Evolutionary conservation across 2,797 vertebrate genomes (phyloP).

Genomic region (Scarus forsteni): DNA sequence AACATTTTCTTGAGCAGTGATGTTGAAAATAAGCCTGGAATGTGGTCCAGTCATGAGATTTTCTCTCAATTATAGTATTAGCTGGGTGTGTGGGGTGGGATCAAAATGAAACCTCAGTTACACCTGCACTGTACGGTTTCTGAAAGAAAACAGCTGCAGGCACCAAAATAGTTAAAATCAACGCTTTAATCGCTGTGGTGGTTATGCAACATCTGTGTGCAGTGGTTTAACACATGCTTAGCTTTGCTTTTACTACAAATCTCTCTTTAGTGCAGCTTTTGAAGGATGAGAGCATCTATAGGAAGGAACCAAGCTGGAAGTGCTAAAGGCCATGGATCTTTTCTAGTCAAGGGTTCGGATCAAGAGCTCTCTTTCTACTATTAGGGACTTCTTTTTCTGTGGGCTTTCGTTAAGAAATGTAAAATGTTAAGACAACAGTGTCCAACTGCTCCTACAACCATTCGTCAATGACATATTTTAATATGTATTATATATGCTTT

Average conservation of each 20-base stretch:
- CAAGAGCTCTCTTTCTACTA: neutral
- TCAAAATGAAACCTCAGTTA: constrained; percentile 33
- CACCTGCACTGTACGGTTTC: constrained; percentile 24
- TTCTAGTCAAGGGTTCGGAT: constrained; percentile 1
- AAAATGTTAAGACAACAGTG: too few species aligned
- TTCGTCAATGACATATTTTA: too few species aligned
- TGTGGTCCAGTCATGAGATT: constrained; percentile 35
- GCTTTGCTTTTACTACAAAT: constrained; percentile 3
- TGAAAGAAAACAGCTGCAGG: constrained; percentile 41
- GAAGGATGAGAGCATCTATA: neutral
- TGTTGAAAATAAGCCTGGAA: constrained; percentile 43
- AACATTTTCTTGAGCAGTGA: constrained; percentile 66
- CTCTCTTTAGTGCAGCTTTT: neutral
- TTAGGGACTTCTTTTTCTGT: neutral
- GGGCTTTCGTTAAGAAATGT: too few species aligned
- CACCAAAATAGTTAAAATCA: constrained; percentile 26
- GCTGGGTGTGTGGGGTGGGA: constrained; percentile 17
- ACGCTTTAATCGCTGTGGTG: constrained; percentile 22
- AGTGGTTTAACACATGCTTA: constrained; percentile 4
- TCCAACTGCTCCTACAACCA: too few species aligned
- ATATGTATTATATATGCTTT: too few species aligned
- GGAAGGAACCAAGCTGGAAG: neutral
- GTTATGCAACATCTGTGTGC: constrained; percentile 38
- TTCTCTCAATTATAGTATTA: constrained; percentile 38
- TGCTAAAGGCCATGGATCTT: neutral